phyloP scores from a whole-genome alignment of 2,888 invertebrate species.

The Hypena proboscidalis region DNA sequence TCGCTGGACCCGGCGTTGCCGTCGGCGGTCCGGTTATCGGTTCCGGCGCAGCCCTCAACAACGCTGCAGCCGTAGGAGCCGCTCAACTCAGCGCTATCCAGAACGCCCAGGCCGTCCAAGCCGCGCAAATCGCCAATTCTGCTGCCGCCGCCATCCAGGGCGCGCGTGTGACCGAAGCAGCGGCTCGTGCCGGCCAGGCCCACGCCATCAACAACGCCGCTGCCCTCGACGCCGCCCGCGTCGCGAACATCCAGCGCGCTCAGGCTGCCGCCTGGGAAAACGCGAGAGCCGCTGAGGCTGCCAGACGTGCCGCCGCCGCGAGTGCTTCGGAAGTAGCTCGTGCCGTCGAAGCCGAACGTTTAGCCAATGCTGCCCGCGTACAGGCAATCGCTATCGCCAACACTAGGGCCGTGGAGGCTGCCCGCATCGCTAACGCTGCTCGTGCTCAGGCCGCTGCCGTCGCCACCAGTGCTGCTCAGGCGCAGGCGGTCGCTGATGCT shows the following conservation, averaged over 20 bases:
- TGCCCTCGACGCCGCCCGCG: conserved; percentile 72
- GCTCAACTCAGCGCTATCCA: conserved; percentile 78
- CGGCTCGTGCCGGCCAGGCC: conserved; percentile 71
- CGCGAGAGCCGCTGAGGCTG: conserved; percentile 74
- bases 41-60: conserved; percentile 67
- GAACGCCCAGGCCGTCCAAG: conserved; percentile 77
- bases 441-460: conserved; percentile 46
- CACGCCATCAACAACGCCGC: conserved; percentile 77
- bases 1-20: conserved; percentile 42
- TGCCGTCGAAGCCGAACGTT: conserved; percentile 48
- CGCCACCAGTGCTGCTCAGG: conserved; percentile 37
- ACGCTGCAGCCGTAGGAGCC: conserved; percentile 73
- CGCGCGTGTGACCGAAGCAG: conserved; percentile 72
- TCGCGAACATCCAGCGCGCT: conserved; percentile 75
- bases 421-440: conserved; percentile 67
- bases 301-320: conserved; percentile 57
- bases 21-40: conserved; percentile 49
- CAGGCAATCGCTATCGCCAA: conserved; percentile 77
- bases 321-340: conserved; percentile 48
- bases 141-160: conserved; percentile 79
- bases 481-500: conserved; percentile 50
- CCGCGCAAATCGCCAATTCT: conserved; percentile 72
- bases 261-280: conserved; percentile 79
- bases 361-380: conserved; percentile 74
- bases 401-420: conserved; percentile 74